Evolutionary conservation across 2,113 vertebrate genomes (phyloP).

Genomic region (Corythoichthys haematopterus): DNA sequence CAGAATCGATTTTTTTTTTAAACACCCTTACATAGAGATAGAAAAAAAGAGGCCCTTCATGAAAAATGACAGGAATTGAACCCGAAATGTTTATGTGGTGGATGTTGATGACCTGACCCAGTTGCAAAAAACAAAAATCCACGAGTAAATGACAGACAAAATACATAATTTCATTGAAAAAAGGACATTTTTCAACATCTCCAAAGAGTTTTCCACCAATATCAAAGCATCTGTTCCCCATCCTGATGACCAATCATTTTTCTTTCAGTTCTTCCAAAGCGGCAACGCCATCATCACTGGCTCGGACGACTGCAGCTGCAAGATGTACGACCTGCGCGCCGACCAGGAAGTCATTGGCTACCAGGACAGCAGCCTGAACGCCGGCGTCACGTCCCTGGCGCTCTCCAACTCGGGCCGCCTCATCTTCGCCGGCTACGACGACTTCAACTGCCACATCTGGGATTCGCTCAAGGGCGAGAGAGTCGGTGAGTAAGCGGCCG

Average conservation of each 20-base stretch:
- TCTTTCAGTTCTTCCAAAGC: slow-evolving; percentile 79
- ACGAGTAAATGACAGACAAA: too few species aligned
- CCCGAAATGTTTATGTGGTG: too few species aligned
- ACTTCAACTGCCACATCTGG: slow-evolving; percentile 98
- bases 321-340: slow-evolving; percentile 88
- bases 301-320: slow-evolving; percentile 87
- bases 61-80: too few species aligned
- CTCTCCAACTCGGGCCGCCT: slow-evolving; percentile 91
- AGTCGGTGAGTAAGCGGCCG: slow-evolving; percentile 76
- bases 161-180: too few species aligned
- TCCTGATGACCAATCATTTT: neutral
- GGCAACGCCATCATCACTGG: slow-evolving; percentile 85
- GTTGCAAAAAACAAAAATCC: too few species aligned
- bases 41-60: too few species aligned
- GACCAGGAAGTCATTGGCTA: slow-evolving; percentile 88
- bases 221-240: too few species aligned
- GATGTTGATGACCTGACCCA: too few species aligned
- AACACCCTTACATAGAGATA: too few species aligned
- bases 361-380: slow-evolving; percentile 81
- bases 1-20: too few species aligned
- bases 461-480: slow-evolving; percentile 91
- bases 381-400: slow-evolving; percentile 88
- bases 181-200: too few species aligned
- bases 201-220: too few species aligned
- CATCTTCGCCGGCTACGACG: slow-evolving; percentile 89